Conservation (phyloP, 2,797 vertebrate species). For the Chaetophractus vellerosus region DNA sequence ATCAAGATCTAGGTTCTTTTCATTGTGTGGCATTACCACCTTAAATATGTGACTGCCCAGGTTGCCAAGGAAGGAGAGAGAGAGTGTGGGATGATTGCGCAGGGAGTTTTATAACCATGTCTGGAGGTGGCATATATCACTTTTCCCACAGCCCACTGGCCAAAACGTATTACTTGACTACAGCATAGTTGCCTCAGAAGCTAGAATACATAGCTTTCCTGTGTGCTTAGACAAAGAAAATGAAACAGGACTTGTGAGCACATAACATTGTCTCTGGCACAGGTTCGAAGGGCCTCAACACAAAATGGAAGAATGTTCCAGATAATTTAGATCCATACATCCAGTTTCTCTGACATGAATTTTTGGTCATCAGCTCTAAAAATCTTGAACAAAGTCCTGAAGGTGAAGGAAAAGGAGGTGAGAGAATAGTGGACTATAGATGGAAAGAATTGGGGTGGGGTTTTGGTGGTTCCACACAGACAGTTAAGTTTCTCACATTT, state of each 20-base stretch:
- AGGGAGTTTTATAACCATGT: not conserved
- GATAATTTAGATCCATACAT: not conserved
- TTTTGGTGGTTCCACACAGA: too few species aligned
- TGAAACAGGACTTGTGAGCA: not conserved
- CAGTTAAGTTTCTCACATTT: too few species aligned
- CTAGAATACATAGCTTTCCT: not conserved
- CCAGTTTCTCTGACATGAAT: not conserved
- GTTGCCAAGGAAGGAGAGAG: not conserved
- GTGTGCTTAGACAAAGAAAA: not conserved
- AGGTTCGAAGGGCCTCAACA: not conserved
- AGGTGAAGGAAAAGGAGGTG: not conserved
- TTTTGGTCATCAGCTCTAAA: conserved; percentile 25
- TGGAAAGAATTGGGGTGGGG: too few species aligned
- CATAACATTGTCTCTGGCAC: not conserved
- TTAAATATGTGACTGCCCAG: not conserved
- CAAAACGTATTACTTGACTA: not conserved
- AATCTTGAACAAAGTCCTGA: not conserved
- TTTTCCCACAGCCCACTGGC: not conserved
- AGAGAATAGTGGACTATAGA: too few species aligned
- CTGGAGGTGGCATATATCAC: not conserved
- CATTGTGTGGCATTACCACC: not conserved
- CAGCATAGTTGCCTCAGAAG: not conserved
- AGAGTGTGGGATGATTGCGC: not conserved
- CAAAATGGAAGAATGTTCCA: conserved; percentile 28
- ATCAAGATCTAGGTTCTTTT: not conserved